Percentiles rank a stretch among this genome's conserved stretches.
These are phyloP conservation scores for Lithophane semibrunnea DNA, from an alignment of 2,888 invertebrate genomes.

Conservation along the genomic window DNA sequence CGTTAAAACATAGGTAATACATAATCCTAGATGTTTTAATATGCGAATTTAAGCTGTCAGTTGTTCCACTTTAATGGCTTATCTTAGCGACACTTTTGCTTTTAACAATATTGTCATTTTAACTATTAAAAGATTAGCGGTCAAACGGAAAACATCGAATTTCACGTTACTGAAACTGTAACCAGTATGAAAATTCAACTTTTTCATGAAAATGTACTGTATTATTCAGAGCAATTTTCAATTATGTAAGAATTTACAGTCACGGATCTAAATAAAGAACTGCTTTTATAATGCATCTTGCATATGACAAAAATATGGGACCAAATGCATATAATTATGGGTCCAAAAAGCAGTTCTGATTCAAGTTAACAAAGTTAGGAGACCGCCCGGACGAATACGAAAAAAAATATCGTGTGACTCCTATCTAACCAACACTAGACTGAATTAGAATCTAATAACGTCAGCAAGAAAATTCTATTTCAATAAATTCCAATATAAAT, in stretches of 20 bases:
- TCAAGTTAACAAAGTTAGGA: not conserved
- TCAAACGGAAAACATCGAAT: not conserved
- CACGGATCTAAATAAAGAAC: not conserved
- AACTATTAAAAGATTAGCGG: not conserved
- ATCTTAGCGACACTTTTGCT: not conserved
- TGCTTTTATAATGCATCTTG: no score
- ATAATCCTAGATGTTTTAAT: conserved; percentile 13
- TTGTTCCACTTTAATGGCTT: conserved; percentile 4
- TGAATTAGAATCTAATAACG: conserved; percentile 15
- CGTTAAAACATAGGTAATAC: conserved; percentile 8
- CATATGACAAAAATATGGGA: no score
- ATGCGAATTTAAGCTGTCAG: conserved; percentile 1
- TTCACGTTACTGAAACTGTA: not conserved
- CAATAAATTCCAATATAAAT: conserved; percentile 4
- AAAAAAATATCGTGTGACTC: not conserved
- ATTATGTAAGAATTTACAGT: not conserved
- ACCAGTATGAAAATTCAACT: not conserved
- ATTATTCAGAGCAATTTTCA: not conserved
- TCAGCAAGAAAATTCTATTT: not conserved
- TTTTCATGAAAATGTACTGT: not conserved
- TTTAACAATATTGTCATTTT: no score
- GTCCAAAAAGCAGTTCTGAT: not conserved
- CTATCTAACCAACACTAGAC: not conserved
- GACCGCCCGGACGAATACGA: not conserved
- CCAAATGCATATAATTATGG: no score